Evolutionary conservation across 1,140 invertebrate genomes (phyloP).

Genomic region (Scaptomyza pallida): DNA sequence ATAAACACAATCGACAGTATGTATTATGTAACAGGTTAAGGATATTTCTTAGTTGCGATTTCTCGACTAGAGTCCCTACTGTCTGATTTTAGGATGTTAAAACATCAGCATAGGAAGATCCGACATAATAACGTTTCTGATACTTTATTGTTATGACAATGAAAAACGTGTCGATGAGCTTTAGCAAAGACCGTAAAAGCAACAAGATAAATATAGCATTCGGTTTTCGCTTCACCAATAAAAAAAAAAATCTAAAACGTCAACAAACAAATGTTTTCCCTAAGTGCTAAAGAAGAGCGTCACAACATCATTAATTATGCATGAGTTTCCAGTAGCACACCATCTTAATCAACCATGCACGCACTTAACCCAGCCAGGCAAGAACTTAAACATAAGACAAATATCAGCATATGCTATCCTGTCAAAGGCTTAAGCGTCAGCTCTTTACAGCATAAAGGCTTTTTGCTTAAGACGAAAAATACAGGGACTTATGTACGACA

Average conservation of each 20-base stretch:
- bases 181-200: conserved; percentile 30
- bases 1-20: too few species aligned
- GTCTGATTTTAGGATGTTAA: conserved; percentile 45
- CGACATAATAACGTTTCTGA: conserved; percentile 15
- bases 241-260: conserved; percentile 74
- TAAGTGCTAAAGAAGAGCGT: conserved; percentile 33
- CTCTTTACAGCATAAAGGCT: too few species aligned
- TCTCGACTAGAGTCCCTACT: conserved; percentile 39
- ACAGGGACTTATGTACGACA: too few species aligned
- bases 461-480: too few species aligned
- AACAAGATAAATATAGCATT: conserved; percentile 71
- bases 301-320: conserved; percentile 77
- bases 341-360: not conserved
- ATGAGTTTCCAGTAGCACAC: conserved; percentile 38
- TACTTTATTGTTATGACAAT: conserved; percentile 47
- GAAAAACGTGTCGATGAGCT: conserved; percentile 19
- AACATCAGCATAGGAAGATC: conserved; percentile 44
- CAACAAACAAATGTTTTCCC: conserved; percentile 59
- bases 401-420: conserved; percentile 65
- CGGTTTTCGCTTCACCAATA: conserved; percentile 47
- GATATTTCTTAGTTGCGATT: too few species aligned
- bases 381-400: conserved; percentile 65
- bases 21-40: not conserved
- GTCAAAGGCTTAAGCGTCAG: conserved; percentile 44
- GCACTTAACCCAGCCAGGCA: not conserved